Conservation (phyloP, 2,797 vertebrate genomes). For the Anableps anableps region DNA sequence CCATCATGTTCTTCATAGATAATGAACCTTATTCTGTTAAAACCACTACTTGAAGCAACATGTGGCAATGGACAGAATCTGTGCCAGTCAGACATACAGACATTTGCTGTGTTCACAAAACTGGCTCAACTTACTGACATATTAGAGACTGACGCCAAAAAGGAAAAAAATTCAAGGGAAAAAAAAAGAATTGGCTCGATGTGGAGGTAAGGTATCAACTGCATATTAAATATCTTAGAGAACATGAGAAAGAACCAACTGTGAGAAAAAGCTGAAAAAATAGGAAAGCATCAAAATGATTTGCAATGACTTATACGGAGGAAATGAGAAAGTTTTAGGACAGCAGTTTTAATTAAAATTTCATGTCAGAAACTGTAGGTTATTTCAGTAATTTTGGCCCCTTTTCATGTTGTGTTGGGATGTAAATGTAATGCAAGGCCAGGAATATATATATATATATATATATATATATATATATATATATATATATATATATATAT, state of each 20-base stretch:
- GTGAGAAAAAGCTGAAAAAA: constrained; percentile 7
- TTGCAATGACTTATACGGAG: constrained; percentile 3
- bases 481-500: too few relatives aligned
- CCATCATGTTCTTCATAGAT: not conserved
- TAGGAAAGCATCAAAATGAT: constrained; percentile 36
- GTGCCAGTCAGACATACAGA: constrained; percentile 48
- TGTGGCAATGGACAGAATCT: constrained; percentile 16
- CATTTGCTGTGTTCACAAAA: constrained; percentile 48
- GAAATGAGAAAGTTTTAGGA: not conserved
- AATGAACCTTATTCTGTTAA: not conserved
- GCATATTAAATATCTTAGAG: constrained; percentile 29
- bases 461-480: too few relatives aligned
- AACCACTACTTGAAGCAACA: constrained; percentile 21
- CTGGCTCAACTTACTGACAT: constrained; percentile 39
- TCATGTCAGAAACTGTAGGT: too few relatives aligned
- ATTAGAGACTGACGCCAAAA: constrained; percentile 39
- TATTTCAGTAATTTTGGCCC: too few relatives aligned
- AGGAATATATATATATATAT: too few relatives aligned
- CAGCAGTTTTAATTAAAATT: not conserved
- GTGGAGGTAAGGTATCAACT: constrained; percentile 34
- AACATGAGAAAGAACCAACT: constrained; percentile 38
- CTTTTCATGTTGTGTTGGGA: too few relatives aligned
- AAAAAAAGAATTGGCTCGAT: constrained; percentile 39
- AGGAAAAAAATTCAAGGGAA: constrained; percentile 15
- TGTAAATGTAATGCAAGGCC: too few relatives aligned